phyloP scores from a whole-genome alignment of 2,113 vertebrate genomes.

The Antechinus stuartii region DNA sequence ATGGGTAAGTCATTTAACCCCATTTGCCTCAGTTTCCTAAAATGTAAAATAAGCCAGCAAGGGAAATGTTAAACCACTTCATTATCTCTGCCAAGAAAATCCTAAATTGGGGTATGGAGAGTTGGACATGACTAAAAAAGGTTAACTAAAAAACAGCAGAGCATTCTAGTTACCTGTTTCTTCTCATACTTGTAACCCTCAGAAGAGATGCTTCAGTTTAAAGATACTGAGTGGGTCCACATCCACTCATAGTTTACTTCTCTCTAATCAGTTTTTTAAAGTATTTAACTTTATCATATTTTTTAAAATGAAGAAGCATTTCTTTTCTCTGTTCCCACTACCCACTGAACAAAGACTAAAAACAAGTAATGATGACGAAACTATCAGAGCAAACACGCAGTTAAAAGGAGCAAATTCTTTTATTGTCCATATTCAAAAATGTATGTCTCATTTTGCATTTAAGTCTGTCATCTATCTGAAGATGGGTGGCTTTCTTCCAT shows the following conservation, averaged over 20 bases:
- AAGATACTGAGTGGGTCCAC: neutral
- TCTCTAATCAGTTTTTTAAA: neutral
- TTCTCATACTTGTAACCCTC: neutral
- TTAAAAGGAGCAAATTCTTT: neutral
- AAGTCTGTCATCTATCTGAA: neutral
- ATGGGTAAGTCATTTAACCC: neutral
- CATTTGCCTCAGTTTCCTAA: neutral
- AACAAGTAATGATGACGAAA: neutral
- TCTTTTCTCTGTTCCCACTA: neutral
- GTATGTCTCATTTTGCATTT: neutral
- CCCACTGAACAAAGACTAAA: neutral
- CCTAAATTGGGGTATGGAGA: neutral
- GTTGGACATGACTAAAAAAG: neutral
- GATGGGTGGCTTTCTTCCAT: neutral
- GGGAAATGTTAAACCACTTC: neutral
- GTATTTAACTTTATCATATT: neutral
- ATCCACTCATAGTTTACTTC: neutral
- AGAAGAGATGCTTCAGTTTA: neutral
- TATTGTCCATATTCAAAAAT: neutral
- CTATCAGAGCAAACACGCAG: neutral
- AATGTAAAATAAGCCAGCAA: neutral
- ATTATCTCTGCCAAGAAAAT: neutral
- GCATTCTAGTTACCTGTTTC: neutral
- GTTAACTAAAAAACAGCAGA: neutral
- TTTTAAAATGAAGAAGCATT: neutral